phyloP scores from a whole-genome alignment of 2,797 vertebrate species.

The Hirundo rustica region DNA sequence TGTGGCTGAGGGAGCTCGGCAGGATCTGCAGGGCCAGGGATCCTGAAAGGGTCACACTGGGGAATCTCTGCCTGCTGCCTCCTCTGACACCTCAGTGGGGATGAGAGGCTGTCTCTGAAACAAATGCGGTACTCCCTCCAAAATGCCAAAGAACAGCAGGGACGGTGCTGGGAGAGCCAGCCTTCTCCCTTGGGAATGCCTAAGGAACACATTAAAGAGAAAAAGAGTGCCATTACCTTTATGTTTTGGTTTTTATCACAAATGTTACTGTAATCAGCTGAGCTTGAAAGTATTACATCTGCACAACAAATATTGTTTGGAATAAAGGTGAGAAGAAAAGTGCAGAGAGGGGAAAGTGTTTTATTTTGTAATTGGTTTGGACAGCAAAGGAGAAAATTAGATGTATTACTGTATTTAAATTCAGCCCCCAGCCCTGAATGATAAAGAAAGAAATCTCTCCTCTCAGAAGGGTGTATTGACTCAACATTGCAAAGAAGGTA shows the following conservation, averaged over 20 bases:
- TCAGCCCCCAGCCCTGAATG: slow-evolving; percentile 40
- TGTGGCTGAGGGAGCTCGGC: neutral
- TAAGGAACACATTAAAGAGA: neutral
- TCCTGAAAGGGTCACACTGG: neutral
- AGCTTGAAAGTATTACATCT: slow-evolving; percentile 46
- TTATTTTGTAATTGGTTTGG: slow-evolving; percentile 59
- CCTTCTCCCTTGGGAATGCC: neutral
- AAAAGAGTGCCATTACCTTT: slow-evolving; percentile 15
- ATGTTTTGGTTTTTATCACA: slow-evolving; percentile 29
- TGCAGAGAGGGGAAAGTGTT: neutral
- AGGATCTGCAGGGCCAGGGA: neutral
- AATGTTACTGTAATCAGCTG: slow-evolving; percentile 46
- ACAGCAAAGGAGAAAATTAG: slow-evolving; percentile 59
- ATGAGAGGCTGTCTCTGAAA: neutral
- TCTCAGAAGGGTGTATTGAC: slow-evolving; percentile 28
- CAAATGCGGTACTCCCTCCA: neutral
- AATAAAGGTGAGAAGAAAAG: slow-evolving; percentile 28
- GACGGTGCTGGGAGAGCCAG: neutral
- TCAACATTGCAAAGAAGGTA: slow-evolving; percentile 21
- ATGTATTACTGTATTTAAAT: slow-evolving; percentile 64
- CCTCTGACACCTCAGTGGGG: accelerated
- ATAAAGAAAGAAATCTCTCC: slow-evolving; percentile 55
- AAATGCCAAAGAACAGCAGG: neutral
- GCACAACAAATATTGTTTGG: slow-evolving; percentile 50
- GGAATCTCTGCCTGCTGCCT: neutral